Conservation (phyloP, 2,797 vertebrate species). For the Channallabes apus region DNA sequence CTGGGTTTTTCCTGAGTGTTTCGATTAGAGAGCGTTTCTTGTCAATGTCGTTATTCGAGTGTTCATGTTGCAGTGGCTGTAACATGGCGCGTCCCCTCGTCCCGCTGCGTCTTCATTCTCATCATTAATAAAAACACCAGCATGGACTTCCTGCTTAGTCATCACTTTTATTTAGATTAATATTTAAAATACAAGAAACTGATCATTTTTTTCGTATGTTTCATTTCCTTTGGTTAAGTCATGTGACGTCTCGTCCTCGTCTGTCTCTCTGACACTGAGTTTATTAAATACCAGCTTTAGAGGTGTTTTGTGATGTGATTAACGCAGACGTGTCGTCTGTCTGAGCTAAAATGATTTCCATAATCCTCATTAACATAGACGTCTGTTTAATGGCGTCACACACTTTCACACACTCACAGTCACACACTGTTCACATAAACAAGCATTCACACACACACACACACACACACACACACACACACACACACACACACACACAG, state of each 20-base stretch:
- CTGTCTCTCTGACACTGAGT: background rate
- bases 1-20: background rate
- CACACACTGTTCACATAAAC: background rate
- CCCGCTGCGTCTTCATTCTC: background rate
- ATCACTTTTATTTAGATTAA: background rate
- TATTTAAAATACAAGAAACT: too few species aligned
- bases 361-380: background rate
- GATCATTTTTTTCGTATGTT: background rate
- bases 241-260: background rate
- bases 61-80: background rate
- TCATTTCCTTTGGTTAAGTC: background rate
- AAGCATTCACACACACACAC: too few species aligned
- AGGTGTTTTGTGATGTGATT: conserved; percentile 65
- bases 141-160: background rate
- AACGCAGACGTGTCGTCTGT: conserved; percentile 77
- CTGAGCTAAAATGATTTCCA: background rate
- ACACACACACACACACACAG: background rate
- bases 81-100: background rate
- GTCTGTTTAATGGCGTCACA: background rate
- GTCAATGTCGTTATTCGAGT: background rate
- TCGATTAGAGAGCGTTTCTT: background rate
- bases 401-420: background rate
- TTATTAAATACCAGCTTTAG: background rate
- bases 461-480: background rate
- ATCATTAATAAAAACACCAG: background rate